Evolutionary conservation across 2,888 invertebrate species (phyloP), one percentile per base, ranked within the genome.

Genomic region (Ctenicera cuprea): DNA sequence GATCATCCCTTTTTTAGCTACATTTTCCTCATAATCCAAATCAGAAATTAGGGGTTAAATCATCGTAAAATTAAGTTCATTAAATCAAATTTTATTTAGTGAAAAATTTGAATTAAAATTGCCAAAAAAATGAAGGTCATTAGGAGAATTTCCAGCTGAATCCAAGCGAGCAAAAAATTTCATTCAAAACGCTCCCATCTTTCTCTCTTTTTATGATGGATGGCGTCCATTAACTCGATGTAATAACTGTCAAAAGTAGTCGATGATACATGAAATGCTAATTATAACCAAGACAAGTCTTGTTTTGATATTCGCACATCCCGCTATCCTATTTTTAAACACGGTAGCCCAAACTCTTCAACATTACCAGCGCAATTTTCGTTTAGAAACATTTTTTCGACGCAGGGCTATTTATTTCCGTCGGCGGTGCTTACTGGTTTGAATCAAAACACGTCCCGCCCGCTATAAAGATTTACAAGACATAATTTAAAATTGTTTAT

Each of bases 401-500:
- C 33, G 18, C 20, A 20, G 18, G 7, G 50, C 48, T 9, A 48
- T 65, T 65, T 65, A 22, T 68, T 68, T 41, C 48, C 18, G 33
- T 61, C 48, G 48, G 22, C 48, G 16, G 14, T 18, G 54, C 38
- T 38, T 64, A 26, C 57, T 22, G 33, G 38, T 30, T 52, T 20
- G 30, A 64, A 64, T 71, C 71, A 48, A 66, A 64, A 70, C 45
- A 48, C 48, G 16, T 26, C 65, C 59, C 14, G 69, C 12, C 50
- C 62, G 41, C 43, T 50, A 20, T 14, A 16, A 50, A 68, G 52
- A 67, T 68, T 57, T 68, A 45, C 64, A 59, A 52, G 59, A 62
- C 48, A 18, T 54, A 22, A 38, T 52, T 64, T 61, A 50, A 64
- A 63, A 68, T 43, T 72, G 72, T 72, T 68, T 71, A 72, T 68